Base-by-base conservation (phyloP, 2,888 invertebrate species). In the Cheiracanthium punctorium region DNA sequence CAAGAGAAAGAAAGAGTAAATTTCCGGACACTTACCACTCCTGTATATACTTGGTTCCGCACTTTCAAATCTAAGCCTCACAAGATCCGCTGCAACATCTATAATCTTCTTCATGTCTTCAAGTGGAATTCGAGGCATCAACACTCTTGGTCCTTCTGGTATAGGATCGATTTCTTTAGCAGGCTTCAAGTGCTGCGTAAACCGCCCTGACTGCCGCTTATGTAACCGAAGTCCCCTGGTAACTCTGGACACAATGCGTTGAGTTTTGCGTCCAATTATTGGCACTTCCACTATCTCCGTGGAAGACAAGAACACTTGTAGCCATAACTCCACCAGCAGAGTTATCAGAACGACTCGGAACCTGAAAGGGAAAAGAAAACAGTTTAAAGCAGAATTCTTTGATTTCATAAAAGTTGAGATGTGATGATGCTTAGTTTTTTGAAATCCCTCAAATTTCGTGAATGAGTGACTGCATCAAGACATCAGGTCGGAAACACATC, bases 31-130 rank as follows among this genome's bases (percentile, higher is more conserved):
- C 88, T 85, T 79, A 88, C 89, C 89, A 48, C 88, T 88, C 58
- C 85, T 82, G 20, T 86, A 88, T 41, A 89, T 89, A 28, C 80
- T 88, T 5, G 89, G 89, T 69, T 89, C 89, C 43, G 88, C 76
- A 8, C 80, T 86, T 67, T 88, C 88, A 41, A 89, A 48, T 37
- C 89, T 75, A 33, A 82, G 70, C 12, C 86, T 77, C 0, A 89
- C 79, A 1, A 48, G 43, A 24, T 88, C 84, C 1, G 79, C 82
- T 1, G 88, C 89, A 74, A 86, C 52, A 24, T 84, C 80, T 8
- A 89, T 80, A 17, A 84, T 72, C 33, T 80, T 80, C 41, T 84
- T 85, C 75, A 89, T 74, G 20, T 89, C 88, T 12, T 86, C 88
- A 0, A 80, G 48, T 24, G 73, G 69, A 17, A 89, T 85, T n/a